Evolutionary conservation across 2,113 vertebrate genomes (phyloP).

Genomic region (Trichechus manatus): DNA sequence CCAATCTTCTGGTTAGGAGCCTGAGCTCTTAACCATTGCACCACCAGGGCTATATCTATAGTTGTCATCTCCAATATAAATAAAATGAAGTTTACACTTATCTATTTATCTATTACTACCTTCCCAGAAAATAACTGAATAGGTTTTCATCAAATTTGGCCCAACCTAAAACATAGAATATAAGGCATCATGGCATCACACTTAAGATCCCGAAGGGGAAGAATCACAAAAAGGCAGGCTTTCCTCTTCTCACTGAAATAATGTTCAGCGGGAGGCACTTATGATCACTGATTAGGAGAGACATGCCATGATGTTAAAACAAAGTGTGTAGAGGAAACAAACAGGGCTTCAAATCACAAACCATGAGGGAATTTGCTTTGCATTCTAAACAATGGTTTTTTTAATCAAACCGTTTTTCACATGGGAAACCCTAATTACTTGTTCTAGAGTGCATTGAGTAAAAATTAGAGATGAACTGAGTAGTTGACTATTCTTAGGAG

Average conservation of each 20-base stretch:
- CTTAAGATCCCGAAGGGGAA: accelerated
- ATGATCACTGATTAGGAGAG: background rate
- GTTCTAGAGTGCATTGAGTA: background rate
- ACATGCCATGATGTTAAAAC: background rate
- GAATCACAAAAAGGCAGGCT: background rate
- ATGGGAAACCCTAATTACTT: conserved; percentile 20
- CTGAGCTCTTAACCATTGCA: too few species aligned
- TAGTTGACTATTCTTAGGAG: background rate
- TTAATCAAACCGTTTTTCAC: background rate
- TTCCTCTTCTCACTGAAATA: background rate
- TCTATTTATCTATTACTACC: background rate
- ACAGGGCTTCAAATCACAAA: background rate
- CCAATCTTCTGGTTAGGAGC: too few species aligned
- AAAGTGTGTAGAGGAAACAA: background rate
- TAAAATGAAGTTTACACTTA: background rate
- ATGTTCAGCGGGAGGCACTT: background rate
- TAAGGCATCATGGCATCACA: background rate
- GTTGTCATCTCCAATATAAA: background rate
- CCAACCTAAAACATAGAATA: background rate
- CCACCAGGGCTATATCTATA: too few species aligned
- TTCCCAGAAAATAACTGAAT: background rate
- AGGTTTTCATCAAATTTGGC: background rate
- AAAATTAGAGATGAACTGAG: background rate
- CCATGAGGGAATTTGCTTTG: background rate
- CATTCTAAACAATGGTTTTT: conserved; percentile 1